These are phyloP conservation scores for Pampusana beccarii DNA, from an alignment of 2,113 vertebrate genomes.

Conservation along the genomic window DNA sequence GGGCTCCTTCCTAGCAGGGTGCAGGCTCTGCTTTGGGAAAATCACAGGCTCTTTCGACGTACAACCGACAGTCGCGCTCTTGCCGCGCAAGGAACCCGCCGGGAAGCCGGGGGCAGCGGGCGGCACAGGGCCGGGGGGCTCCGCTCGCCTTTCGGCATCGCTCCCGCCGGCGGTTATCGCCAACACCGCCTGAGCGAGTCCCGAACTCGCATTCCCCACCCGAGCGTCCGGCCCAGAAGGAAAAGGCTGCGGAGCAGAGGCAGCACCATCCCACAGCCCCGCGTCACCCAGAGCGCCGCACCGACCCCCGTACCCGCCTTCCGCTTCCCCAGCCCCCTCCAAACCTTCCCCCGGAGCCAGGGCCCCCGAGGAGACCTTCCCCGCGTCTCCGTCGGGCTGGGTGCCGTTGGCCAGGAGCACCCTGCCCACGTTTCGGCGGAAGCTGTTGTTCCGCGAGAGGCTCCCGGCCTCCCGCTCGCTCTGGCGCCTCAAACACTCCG, in stretches of 20 bases:
- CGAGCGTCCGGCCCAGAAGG: slow-evolving; percentile 20
- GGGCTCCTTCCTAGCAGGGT: slow-evolving; percentile 57
- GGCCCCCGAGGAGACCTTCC: not conserved
- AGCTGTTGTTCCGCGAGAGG: slow-evolving; percentile 85
- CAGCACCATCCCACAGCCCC: slow-evolving; percentile 24
- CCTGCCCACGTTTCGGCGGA: slow-evolving; percentile 83
- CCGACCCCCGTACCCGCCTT: not conserved
- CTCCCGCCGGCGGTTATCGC: not conserved
- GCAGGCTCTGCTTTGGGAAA: slow-evolving; percentile 30
- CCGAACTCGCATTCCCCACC: not conserved
- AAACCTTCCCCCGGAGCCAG: not conserved
- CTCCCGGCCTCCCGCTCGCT: slow-evolving; percentile 75
- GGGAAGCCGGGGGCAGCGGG: not conserved
- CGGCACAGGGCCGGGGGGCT: slow-evolving; percentile 20
- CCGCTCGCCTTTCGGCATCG: slow-evolving; percentile 3
- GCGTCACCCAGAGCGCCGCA: not conserved
- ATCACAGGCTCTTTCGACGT: not conserved
- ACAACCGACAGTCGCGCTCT: not conserved
- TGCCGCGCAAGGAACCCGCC: not conserved
- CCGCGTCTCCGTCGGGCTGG: slow-evolving; percentile 11
- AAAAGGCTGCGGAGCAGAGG: slow-evolving; percentile 15
- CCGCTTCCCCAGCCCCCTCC: not conserved
- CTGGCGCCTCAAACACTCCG: slow-evolving; percentile 83
- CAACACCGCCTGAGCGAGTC: slow-evolving; percentile 36
- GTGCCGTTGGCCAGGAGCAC: slow-evolving; percentile 80